These are phyloP conservation scores for Aphodius sticticus DNA, from an alignment of 2,888 invertebrate genomes.

Conservation along the genomic window DNA sequence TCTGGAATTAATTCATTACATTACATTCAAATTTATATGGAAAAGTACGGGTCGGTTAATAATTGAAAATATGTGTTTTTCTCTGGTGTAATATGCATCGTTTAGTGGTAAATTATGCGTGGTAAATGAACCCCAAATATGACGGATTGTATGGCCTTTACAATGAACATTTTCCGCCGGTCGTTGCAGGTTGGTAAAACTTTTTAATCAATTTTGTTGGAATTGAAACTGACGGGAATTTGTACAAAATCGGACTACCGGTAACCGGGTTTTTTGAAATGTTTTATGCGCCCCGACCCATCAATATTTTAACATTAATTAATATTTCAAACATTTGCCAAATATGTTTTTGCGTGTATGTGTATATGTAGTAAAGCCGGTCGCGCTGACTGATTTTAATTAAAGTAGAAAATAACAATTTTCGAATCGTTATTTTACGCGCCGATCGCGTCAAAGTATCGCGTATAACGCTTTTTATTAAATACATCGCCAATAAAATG, in stretches of 20 bases:
- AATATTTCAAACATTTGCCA: background rate
- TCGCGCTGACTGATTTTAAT: background rate
- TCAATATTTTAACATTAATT: constrained; percentile 4
- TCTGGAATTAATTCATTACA: background rate
- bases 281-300: background rate
- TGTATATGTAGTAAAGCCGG: background rate
- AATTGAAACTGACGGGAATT: background rate
- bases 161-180: background rate
- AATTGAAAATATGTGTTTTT: background rate
- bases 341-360: background rate
- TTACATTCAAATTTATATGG: background rate
- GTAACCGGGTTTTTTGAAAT: background rate
- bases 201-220: background rate
- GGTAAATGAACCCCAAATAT: background rate
- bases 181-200: background rate
- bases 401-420: background rate
- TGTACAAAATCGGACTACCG: background rate
- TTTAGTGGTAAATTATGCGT: background rate
- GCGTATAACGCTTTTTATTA: background rate
- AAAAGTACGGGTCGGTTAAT: background rate
- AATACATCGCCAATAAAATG: background rate
- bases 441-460: background rate
- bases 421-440: background rate
- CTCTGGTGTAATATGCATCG: background rate
- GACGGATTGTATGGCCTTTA: background rate